Evolutionary conservation across 2,888 invertebrate genomes (phyloP).

Genomic region (Myopa testacea): DNA sequence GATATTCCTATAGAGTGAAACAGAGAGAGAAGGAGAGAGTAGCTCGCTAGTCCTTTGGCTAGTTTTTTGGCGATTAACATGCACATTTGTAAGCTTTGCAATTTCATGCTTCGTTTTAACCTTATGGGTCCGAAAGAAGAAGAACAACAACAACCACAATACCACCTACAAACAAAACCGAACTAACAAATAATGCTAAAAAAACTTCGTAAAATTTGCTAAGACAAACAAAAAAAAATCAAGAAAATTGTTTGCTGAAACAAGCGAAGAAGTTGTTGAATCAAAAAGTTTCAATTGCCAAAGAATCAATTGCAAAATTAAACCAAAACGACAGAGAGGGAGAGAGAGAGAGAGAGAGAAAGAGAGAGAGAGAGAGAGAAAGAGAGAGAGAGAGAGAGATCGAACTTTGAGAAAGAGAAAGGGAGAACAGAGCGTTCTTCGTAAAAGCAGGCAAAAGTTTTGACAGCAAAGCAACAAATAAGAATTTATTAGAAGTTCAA

Average conservation of each 20-base stretch:
- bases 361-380: neutral
- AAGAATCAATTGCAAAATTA: constrained; percentile 30
- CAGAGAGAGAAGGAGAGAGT: too few species aligned
- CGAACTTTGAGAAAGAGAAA: neutral
- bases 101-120: constrained; percentile 37
- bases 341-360: neutral
- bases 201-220: too few species aligned
- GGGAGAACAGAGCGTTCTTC: neutral
- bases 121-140: constrained; percentile 27
- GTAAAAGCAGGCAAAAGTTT: neutral
- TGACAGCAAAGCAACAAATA: neutral
- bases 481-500: neutral
- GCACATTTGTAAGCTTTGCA: constrained; percentile 22
- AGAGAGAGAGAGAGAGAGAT: neutral
- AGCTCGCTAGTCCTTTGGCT: neutral
- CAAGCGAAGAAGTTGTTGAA: constrained; percentile 19
- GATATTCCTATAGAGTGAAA: too few species aligned
- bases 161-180: neutral
- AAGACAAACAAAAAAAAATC: neutral
- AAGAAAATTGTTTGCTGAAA: constrained; percentile 15
- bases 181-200: neutral
- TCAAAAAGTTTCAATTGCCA: constrained; percentile 27
- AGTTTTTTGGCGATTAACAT: constrained; percentile 35
- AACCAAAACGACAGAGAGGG: neutral
- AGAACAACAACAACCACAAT: constrained; percentile 7